These are phyloP conservation scores for Rhadina sibilatrix DNA, from an alignment of 2,113 vertebrate genomes.

Conservation along the genomic window DNA sequence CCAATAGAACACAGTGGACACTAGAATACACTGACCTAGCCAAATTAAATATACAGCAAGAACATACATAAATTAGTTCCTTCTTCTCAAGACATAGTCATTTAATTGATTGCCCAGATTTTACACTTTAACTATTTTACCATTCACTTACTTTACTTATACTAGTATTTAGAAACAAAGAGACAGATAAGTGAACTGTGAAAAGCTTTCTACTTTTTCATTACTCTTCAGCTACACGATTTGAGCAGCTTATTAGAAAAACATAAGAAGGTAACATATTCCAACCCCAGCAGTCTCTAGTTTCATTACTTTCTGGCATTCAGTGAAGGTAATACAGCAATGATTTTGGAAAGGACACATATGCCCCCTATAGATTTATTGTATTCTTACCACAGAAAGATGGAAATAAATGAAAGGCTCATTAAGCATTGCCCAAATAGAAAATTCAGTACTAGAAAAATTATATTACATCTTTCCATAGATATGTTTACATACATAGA, in stretches of 20 bases:
- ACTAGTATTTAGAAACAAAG: slow-evolving; percentile 43
- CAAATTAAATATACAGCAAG: slow-evolving; percentile 56
- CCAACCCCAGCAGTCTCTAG: neutral
- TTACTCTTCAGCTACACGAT: slow-evolving; percentile 34
- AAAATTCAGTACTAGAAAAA: slow-evolving; percentile 1
- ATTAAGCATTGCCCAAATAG: neutral
- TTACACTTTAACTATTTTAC: slow-evolving; percentile 63
- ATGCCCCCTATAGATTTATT: slow-evolving; percentile 34
- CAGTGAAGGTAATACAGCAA: neutral
- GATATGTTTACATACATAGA: neutral
- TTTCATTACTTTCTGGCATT: slow-evolving; percentile 56
- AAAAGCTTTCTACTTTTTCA: slow-evolving; percentile 54
- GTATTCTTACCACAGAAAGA: neutral
- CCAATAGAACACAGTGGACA: neutral
- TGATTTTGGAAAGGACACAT: slow-evolving; percentile 1
- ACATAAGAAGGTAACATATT: slow-evolving; percentile 53
- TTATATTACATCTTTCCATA: neutral
- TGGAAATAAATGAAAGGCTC: neutral
- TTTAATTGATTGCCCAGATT: slow-evolving; percentile 49
- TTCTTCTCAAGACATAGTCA: neutral
- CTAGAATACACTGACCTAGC: neutral
- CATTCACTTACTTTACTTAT: slow-evolving; percentile 19
- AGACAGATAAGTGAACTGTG: slow-evolving; percentile 60
- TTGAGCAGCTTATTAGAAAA: slow-evolving; percentile 63
- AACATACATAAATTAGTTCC: slow-evolving; percentile 44